These are phyloP conservation scores for Gavia stellata DNA, from an alignment of 2,113 vertebrate species.

Conservation along the genomic window DNA sequence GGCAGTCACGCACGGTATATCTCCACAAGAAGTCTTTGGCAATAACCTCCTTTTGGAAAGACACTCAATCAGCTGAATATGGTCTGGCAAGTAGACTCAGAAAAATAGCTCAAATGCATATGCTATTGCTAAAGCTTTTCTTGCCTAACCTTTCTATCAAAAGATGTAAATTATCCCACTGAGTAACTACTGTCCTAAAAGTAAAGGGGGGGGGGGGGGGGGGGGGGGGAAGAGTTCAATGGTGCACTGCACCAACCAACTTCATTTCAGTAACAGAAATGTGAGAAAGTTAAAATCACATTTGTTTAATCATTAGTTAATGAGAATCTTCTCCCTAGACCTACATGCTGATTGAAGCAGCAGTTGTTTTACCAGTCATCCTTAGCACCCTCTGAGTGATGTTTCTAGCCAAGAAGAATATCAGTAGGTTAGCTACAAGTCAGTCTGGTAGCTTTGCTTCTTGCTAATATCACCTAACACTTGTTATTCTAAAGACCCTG, in stretches of 20 bases:
- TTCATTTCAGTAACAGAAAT: neutral
- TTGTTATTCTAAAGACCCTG: neutral
- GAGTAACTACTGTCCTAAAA: neutral
- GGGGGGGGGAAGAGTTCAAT: neutral
- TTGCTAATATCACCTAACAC: neutral
- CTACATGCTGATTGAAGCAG: neutral
- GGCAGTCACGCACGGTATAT: neutral
- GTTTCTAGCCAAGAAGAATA: neutral
- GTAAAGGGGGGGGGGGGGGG: neutral
- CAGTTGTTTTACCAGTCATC: neutral
- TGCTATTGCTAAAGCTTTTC: neutral
- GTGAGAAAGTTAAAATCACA: neutral
- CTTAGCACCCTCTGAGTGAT: neutral
- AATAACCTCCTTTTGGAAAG: neutral
- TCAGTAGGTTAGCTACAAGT: neutral
- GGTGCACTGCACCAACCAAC: neutral
- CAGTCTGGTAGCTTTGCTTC: neutral
- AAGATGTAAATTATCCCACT: neutral
- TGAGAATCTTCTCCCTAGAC: neutral
- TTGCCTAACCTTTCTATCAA: neutral
- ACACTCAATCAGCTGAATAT: neutral
- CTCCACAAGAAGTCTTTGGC: neutral
- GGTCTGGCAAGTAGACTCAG: neutral
- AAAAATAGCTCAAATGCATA: neutral
- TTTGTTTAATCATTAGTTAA: neutral